Base-by-base conservation (phyloP, 2,888 invertebrate genomes). In the Globia sparganii region DNA sequence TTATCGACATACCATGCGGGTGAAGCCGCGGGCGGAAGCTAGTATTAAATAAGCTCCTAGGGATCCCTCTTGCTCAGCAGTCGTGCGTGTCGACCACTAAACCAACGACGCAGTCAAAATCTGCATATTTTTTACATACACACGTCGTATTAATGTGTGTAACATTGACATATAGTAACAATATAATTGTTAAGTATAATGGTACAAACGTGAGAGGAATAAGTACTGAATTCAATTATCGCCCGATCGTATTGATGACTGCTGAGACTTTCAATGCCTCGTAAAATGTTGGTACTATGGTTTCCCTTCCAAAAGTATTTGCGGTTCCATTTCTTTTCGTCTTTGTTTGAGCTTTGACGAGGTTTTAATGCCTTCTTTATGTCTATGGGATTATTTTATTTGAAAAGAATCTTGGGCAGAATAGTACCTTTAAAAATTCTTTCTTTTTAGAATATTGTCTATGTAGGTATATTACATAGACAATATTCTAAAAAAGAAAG, bases 171-270 rank as follows among this genome's bases (percentile, higher is more conserved):
- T 62, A 59, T 28, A 34, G 28, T 75, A 78, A 89, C 88, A 89
- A 88, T 86, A 66, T 82, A 58, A 53, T 71, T 74, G 77, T 89
- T 73, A 89, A 86, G 82, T 70, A 65, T 71, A 76, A 87, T 80
- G 66, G 69, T 46, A 13, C 21, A 56, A n/a, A 79, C 88, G 88
- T 87, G 88, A 80, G 25, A n/a, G 6, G 82, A 80, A 86, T 89
- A 74, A 72, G 56, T 75, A 79, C 68, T 25, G 5, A 58, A 37
- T 56, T 58, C 75, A 72, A 81, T 81, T 81, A 84, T 73, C 62
- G 49, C 37, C 37, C 31, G 71, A 67, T 78, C 68, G 28, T 70
- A 65, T 46, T 58, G 56, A 59, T 77, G 72, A 64, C 72, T 61
- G 37, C 58, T 28, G 65, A 37, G 53, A 58, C 66, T 72, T 67